Evolutionary conservation across 2,888 invertebrate species (phyloP), one percentile per base, ranked within the genome.

Genomic region (Lasius fuliginosus): DNA sequence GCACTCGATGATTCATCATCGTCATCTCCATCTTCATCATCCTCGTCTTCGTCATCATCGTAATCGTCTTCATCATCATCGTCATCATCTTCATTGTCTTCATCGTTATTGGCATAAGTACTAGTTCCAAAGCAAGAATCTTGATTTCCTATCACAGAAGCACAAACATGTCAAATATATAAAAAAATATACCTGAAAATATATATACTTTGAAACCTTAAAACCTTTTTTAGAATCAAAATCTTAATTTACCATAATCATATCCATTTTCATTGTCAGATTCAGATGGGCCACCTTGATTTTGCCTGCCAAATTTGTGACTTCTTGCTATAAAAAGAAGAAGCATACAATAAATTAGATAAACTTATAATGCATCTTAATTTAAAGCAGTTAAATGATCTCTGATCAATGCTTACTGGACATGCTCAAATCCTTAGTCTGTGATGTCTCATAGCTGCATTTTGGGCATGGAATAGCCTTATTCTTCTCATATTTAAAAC

Each of bases 351-450:
- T 75, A 33, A 83, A 60, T 76, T 65, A 18, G 75, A 27, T 62
- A 46, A 65, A 69, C 23, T 53, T 42, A 46, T 27, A 71, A 75
- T 69, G 85, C 56, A 60, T 62, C 58, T 40, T n/a, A 42, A 46
- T 58, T 30, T 64, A 56, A 60, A 58, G n/a, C 42, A 73, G 36
- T 36, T 36, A 60, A 76, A 58, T 2, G 23, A 30, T 15, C 30
- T 53, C 42, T 68, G 83, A 65, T 74, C 42, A 74, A 87, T 86
- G 96, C 97, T 96, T 95, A 97, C 98, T 98, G 58, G 99, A 99
- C 98, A 99, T 98, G 96, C 98, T 98, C 93, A 99, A 97, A 94
- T 99, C 99, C 94, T 98, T 98, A 2, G 99, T 99, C 94, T 98
- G 97, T 15, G 98, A 97, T n/a, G 99, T 99, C 84, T 98, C 98